Percentiles rank a stretch among this genome's conserved stretches.
phyloP scores from a whole-genome alignment of 2,113 vertebrate species.

The Engystomops pustulosus region DNA sequence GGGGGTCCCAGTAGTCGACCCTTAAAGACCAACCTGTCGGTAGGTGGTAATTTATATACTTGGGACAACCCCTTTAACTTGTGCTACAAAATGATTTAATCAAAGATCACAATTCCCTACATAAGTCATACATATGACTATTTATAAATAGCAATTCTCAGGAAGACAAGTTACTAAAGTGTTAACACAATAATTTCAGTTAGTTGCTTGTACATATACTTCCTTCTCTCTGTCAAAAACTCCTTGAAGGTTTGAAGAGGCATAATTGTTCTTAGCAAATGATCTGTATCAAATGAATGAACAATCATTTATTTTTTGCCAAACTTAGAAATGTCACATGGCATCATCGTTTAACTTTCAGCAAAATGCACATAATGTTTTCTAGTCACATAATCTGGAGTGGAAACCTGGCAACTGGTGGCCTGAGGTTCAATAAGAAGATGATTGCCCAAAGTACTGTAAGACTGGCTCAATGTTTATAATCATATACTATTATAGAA shows the following conservation, averaged over 20 bases:
- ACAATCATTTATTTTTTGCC: conserved; percentile 9
- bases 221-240: conserved; percentile 25
- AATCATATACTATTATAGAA: neutral
- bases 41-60: no score
- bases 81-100: no score
- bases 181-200: neutral
- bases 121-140: no score
- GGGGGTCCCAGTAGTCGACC: no score
- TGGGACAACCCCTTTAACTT: no score
- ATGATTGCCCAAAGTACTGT: neutral
- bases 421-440: neutral
- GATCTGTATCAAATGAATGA: conserved; percentile 43
- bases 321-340: conserved; percentile 35
- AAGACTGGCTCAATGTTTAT: neutral
- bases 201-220: neutral
- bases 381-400: neutral
- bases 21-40: no score
- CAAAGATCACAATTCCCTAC: no score
- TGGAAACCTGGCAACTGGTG: neutral
- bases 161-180: neutral
- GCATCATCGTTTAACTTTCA: neutral
- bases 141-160: no score
- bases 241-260: conserved; percentile 31
- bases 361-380: neutral
- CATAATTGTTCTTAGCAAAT: conserved; percentile 34